Base-by-base conservation (phyloP, 37 sponge, comb jelly and placozoan species). In the Haliclona indistincta region DNA sequence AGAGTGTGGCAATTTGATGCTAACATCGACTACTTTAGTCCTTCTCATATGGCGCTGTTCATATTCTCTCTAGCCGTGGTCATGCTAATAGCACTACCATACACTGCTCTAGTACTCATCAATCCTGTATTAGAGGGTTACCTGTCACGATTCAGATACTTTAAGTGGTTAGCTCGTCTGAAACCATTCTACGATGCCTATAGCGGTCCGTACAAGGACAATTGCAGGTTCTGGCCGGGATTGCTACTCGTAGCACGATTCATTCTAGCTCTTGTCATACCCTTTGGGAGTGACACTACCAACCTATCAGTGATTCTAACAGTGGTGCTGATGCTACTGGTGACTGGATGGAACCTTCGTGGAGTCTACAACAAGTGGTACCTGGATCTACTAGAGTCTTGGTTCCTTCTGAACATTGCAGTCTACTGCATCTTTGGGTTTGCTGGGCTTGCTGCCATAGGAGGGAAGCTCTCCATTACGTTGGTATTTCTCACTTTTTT, bases 121-220 rank as follows among this genome's bases (percentile, higher is more conserved):
- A n/a, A n/a, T n/a, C 20, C 67, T 5, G 41, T 66, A 22, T 38
- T 66, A 19, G 8, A 33, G 67, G 35, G 41, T 33, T 33, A 47
- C 13, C 10, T 47, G 10, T 17, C 10, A 47, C 15, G 15, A 17
- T 62, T 63, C 26, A 58, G n/a, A 7, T 11, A 58, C 26, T 7
- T 8, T 6, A 58, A 25, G 6, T 6, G 60, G 26, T 6, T 11
- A n/a, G 22, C 26, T n/a, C 60, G 60, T n/a, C 60, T 58, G 60
- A 71, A 69, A 36, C 73, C 70, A 1, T 19, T 71, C 34, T 53
- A 71, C 43, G 81, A 81, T 62, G 64, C 81, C 13, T 72, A 72
- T 40, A 72, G 49, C 38, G 72, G 61, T 19, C 81, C 81, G 15
- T 80, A 80, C 63, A 70, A 80, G 41, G 22, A 41, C 47, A 8